Conservation (phyloP, 2,888 invertebrate species). For the Latheticus oryzae region DNA sequence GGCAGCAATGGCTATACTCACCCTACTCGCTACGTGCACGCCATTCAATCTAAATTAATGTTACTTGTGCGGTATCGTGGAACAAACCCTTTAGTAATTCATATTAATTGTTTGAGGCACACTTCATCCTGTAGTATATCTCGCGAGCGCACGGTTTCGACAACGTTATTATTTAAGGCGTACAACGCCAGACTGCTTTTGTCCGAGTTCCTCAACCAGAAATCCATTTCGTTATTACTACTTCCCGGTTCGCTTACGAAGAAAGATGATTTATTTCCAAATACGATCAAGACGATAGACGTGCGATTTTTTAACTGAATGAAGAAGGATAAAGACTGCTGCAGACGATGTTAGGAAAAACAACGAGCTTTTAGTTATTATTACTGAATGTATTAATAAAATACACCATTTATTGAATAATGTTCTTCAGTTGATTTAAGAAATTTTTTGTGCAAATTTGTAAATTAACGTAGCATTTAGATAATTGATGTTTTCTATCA, state of each 20-base stretch:
- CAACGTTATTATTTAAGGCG: constrained; percentile 48
- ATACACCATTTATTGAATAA: no score
- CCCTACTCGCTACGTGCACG: constrained; percentile 42
- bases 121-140: constrained; percentile 51
- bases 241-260: constrained; percentile 29
- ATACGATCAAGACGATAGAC: no score
- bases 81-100: constrained; percentile 61
- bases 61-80: constrained; percentile 58
- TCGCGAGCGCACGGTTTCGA: constrained; percentile 45
- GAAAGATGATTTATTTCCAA: constrained; percentile 37
- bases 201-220: constrained; percentile 42
- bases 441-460: no score
- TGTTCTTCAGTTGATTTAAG: no score
- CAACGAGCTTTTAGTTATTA: no score
- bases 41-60: constrained; percentile 63
- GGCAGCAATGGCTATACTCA: constrained; percentile 45
- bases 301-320: no score
- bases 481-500: no score
- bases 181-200: constrained; percentile 41
- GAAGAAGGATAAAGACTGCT: no score
- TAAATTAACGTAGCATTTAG: no score
- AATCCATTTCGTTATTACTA: constrained; percentile 45
- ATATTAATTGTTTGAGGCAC: constrained; percentile 59
- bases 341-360: no score
- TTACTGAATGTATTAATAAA: no score